Evolutionary conservation across 1,140 invertebrate species (phyloP), one percentile per base, ranked within the genome.

Genomic region (Lutraria rhynchaena): DNA sequence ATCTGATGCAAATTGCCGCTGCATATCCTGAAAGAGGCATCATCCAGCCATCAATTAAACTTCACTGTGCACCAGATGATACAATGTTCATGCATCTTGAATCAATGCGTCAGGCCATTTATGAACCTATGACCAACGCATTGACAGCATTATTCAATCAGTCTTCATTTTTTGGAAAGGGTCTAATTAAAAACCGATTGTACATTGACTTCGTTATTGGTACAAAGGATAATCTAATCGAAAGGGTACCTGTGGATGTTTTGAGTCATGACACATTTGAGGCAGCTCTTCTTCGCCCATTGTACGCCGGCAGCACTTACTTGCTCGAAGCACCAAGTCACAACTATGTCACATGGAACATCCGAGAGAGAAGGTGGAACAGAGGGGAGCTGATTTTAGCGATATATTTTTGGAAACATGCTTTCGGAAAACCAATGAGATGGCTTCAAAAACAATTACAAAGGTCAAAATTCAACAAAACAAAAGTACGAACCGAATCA

Each of bases 211-310:
- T 88, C 24, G 82, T 91, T 15, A 87, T 91, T 44, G 88, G 89
- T 24, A 77, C 44, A 0, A 76, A 82, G 33, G 85, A 87, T 1
- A 81, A 88, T 49, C 60, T 87, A 19, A 88, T 91, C 13, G 90
- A 91, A 80, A 53, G 87, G 13, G 86, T 90, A 4, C 90, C 90
- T 13, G 85, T 91, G 41, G 88, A 91, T 71, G 89, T 91, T 13
- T 83, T 91, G 0, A 91, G 90, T 77, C 90, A 91, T 58, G 90
- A 90, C 58, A 90, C 90, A 13, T 91, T 90, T 70, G 90, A 91
- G 63, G 89, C 90, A 7, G 84, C 89, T 1, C 53, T 90, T 13
- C 71, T 91, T 27, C 73, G 85, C 31, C 90, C 89, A 4, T 71
- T 89, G 15, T 90, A 90, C 76, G 88, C 83, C 22, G 84, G 88